Conservation (phyloP, 2,797 vertebrate genomes). For the Numenius phaeopus region DNA sequence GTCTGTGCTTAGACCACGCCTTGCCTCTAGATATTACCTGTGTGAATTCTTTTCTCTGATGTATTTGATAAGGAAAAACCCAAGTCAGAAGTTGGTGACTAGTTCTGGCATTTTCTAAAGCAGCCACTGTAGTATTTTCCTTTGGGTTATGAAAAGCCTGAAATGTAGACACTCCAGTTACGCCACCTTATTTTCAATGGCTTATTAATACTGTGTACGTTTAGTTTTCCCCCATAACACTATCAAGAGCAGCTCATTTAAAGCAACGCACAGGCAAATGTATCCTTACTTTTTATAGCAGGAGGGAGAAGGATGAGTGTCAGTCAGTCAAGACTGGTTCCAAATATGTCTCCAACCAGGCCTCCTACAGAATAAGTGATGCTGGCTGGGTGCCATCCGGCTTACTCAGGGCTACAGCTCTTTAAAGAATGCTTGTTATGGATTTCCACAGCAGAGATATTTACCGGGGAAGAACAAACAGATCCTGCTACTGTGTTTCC, state of each 20-base stretch:
- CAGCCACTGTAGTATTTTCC: background rate
- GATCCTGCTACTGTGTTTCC: background rate
- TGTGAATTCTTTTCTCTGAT: background rate
- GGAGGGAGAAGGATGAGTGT: slow-evolving; percentile 38
- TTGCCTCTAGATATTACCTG: background rate
- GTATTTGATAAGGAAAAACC: background rate
- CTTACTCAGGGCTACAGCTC: slow-evolving; percentile 28
- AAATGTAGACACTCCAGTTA: background rate
- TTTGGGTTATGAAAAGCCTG: background rate
- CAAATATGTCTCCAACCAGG: background rate
- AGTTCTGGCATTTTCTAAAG: background rate
- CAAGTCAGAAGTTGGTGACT: background rate
- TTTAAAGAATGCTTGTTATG: slow-evolving; percentile 7
- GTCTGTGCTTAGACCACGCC: background rate
- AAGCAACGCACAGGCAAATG: background rate
- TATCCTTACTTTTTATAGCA: slow-evolving; percentile 14
- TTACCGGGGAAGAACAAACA: slow-evolving; percentile 19
- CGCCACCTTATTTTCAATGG: background rate
- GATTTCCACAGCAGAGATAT: background rate
- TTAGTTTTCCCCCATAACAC: background rate
- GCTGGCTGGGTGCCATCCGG: slow-evolving; percentile 25
- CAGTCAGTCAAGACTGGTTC: slow-evolving; percentile 21
- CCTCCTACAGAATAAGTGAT: slow-evolving; percentile 28
- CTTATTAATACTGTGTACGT: background rate
- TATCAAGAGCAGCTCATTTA: background rate